Evolutionary conservation across 2,797 vertebrate species (phyloP), one percentile per base, ranked within the genome.

Genomic region (Aeoliscus strigatus): DNA sequence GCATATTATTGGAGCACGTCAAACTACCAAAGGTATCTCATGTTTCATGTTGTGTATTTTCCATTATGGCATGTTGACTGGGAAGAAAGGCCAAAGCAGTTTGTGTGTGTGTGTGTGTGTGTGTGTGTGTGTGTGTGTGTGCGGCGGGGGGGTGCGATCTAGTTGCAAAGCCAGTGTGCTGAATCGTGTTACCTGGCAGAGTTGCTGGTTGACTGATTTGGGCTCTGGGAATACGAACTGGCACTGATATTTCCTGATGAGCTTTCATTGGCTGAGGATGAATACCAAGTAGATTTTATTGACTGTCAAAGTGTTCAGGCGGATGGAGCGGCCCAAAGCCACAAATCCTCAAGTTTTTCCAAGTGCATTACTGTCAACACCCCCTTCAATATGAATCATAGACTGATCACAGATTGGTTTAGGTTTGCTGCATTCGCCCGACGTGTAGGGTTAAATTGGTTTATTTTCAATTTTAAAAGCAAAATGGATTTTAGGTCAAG

Each of bases 131-230:
- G n/a, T n/a, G n/a, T n/a, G n/a, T n/a, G 18, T 3, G 18, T 3
- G 18, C 3, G 6, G 18, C 3, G 30, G 46, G 27, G 43, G 42
- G 35, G 52, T 48, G 7, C 16, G 2, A 47, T 43, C 49, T 46
- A 13, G 66, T 53, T 39, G 58, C 2, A 18, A 34, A 71, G 62
- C 55, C n/a, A 4, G 37, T 51, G 37, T 46, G 65, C 34, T 63
- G 56, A 81, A 85, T 78, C 71, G 72, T 55, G 67, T 76, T 79
- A 58, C 63, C 64, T 39, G 48, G 59, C 48, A n/a, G 56, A 56
- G 57, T 38, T 49, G 39, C 39, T 38, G 53, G 60, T 35, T 60
- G 51, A 64, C 57, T 67, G 53, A 59, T 69, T 67, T 46, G 33
- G 46, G 51, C 51, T 27, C 33, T 11, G 39, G 46, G 39, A 53